Base-by-base conservation (phyloP, 1,140 invertebrate genomes). In the Pachyrhynchus sulphureomaculatus region DNA sequence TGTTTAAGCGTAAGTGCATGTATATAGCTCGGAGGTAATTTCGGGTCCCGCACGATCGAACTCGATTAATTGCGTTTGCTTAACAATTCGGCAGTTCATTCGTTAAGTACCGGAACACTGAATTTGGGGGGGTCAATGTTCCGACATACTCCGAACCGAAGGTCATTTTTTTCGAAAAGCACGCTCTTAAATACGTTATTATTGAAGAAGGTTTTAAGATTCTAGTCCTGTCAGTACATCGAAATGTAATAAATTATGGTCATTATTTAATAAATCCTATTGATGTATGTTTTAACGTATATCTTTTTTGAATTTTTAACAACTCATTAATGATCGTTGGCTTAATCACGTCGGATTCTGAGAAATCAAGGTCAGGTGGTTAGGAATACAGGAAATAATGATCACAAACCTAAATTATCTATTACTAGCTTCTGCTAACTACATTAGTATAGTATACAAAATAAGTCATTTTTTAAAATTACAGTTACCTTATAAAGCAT, bases 201-300 rank as follows among this genome's bases (percentile, higher is more conserved):
- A 57, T 32, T 23, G 45, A 59, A 59, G 45, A 59, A n/a, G 45
- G 37, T 44, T 51, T 59, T 51, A 51, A 59, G 57, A 59, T 51
- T 59, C 57, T 36, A 26, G 26, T 51, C 45, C 45, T 51, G 48
- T 52, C 47, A 49, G 47, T 51, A 52, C 48, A 59, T 59, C 57
- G 47, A 34, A 47, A 41, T 47, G 15, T 59, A 44, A 61, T 61
- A 61, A 61, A 61, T 61, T 61, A 61, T 61, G 44, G 49, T 61
- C 48, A 61, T 61, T 61, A 61, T 61, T 61, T 61, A 52, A 45
- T 45, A 61, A 53, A 61, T 61, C 49, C 26, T 29, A 53, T 61
- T 61, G 58, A 61, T 61, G 58, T 53, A 41, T 42, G 58, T 61
- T 53, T 61, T 4, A 39, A 45, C 26, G 32, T 18, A 29, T 52